Conservation (phyloP, 2,888 invertebrate species). For the Acronicta psi region DNA sequence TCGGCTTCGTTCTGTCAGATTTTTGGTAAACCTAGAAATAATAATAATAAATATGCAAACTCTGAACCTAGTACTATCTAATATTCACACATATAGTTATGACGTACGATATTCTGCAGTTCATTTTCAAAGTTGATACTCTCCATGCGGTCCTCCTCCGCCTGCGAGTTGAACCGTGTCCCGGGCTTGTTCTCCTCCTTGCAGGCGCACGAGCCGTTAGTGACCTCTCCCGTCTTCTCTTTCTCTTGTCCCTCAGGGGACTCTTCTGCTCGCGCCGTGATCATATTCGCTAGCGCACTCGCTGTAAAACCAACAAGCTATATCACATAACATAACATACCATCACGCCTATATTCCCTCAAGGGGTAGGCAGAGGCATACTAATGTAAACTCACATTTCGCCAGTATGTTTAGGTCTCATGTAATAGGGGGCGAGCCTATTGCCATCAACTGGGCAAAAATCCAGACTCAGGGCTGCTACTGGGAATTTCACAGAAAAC, state of each 20-base stretch:
- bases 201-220: conserved; percentile 75
- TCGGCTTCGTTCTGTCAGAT: conserved; percentile 56
- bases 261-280: conserved; percentile 73
- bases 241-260: conserved; percentile 67
- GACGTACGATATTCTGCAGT: conserved; percentile 92
- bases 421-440: too few relatives aligned
- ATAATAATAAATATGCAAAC: not conserved
- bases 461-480: too few relatives aligned
- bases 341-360: too few relatives aligned
- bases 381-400: too few relatives aligned
- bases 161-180: conserved; percentile 74
- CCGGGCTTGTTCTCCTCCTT: conserved; percentile 61
- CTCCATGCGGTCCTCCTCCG: conserved; percentile 88
- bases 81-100: not conserved
- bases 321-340: too few relatives aligned
- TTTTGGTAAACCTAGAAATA: conserved; percentile 76
- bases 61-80: not conserved
- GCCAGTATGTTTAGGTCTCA: too few relatives aligned
- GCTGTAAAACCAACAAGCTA: conserved; percentile 61
- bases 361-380: too few relatives aligned
- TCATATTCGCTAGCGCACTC: conserved; percentile 75
- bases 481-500: too few relatives aligned
- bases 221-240: conserved; percentile 78
- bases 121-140: conserved; percentile 93
- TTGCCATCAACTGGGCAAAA: too few relatives aligned